These are phyloP conservation scores for Drosophila sp. DNA, from an alignment of 1,140 invertebrate species.

Conservation along the genomic window DNA sequence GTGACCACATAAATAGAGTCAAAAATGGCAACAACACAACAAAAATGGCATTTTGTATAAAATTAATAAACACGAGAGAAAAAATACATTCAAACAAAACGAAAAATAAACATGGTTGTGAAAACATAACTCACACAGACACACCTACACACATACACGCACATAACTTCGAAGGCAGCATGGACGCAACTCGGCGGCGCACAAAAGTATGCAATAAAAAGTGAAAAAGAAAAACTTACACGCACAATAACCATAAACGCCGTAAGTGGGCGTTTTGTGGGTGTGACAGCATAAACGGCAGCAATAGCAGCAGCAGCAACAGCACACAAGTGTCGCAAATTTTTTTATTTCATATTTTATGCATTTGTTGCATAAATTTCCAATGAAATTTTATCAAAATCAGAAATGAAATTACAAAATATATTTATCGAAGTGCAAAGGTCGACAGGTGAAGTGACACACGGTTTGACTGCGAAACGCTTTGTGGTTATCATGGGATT, in stretches of 20 bases:
- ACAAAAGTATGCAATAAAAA: conserved; percentile 70
- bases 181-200: conserved; percentile 19
- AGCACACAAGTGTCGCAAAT: conserved; percentile 18
- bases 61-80: conserved; percentile 64
- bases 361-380: conserved; percentile 66
- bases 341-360: conserved; percentile 53
- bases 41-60: conserved; percentile 73
- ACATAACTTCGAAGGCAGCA: not conserved
- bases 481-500: conserved; percentile 21
- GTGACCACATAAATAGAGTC: conserved; percentile 30
- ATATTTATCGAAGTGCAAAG: conserved; percentile 49
- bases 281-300: conserved; percentile 10
- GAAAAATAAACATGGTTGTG: conserved; percentile 78
- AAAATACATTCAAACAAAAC: conserved; percentile 47
- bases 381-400: conserved; percentile 37
- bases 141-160: conserved; percentile 23
- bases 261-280: conserved; percentile 12
- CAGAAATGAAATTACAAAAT: conserved; percentile 55
- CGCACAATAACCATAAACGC: conserved; percentile 20
- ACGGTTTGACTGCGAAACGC: not conserved
- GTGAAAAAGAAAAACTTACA: conserved; percentile 30
- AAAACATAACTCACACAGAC: conserved; percentile 39
- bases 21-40: conserved; percentile 36
- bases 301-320: not conserved
- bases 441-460: conserved; percentile 21